Percentiles rank a stretch among this genome's conserved stretches.
These are phyloP conservation scores for Chelonia mydas DNA, from an alignment of 2,797 vertebrate species.

Conservation along the genomic window DNA sequence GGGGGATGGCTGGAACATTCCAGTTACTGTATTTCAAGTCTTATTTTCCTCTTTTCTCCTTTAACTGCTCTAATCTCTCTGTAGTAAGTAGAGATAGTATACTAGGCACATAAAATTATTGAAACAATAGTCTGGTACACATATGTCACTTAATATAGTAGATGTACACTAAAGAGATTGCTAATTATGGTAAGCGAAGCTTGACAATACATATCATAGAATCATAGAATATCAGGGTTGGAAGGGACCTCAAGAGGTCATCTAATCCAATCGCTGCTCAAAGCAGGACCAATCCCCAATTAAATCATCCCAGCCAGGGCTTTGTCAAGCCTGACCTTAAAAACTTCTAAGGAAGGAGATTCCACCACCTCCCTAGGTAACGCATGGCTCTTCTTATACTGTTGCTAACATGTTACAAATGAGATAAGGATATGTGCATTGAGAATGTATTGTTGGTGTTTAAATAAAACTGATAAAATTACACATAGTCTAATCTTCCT, in stretches of 20 bases:
- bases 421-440: rapidly evolving
- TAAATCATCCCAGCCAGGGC: no score
- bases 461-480: neutral
- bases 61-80: neutral
- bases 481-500: neutral
- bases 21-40: neutral
- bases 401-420: neutral
- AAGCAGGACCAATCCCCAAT: no score
- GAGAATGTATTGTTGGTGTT: neutral
- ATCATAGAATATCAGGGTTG: no score
- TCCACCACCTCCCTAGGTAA: no score
- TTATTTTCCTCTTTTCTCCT: neutral
- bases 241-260: no score
- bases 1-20: neutral
- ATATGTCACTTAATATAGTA: neutral
- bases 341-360: no score
- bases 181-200: neutral
- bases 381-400: neutral
- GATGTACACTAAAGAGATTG: neutral
- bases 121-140: neutral
- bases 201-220: neutral
- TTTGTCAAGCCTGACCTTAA: no score
- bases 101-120: neutral
- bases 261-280: no score
- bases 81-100: neutral